A percentile compares a stretch with the other conserved stretches of the same genome.
Conservation (phyloP, 2,113 vertebrate species). For the Helogale parvula region DNA sequence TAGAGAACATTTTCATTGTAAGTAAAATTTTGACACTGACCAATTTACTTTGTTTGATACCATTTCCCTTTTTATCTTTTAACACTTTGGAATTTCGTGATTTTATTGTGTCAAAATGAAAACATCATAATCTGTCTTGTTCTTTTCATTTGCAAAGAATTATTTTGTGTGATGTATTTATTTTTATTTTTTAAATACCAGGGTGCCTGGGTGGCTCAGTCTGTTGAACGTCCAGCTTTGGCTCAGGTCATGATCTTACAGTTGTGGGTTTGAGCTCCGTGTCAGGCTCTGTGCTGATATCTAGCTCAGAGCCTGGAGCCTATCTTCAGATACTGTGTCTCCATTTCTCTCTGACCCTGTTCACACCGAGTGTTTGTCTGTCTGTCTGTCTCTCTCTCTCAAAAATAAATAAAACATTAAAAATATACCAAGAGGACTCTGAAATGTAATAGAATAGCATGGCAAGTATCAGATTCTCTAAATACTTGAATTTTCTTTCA, state of each 20-base stretch:
- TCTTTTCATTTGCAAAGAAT: neutral
- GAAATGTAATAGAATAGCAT: neutral
- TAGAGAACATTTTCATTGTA: conserved; percentile 13
- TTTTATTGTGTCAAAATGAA: conserved; percentile 25
- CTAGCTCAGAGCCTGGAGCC: too few species aligned
- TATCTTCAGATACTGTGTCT: too few species aligned
- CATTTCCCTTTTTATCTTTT: neutral
- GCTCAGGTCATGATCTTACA: too few species aligned
- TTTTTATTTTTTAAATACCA: neutral
- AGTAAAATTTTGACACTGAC: neutral
- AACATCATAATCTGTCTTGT: neutral
- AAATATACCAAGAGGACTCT: neutral
- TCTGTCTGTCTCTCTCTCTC: too few species aligned
- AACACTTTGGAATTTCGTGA: neutral
- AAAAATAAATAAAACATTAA: too few species aligned
- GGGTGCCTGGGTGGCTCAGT: too few species aligned
- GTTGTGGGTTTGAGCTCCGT: too few species aligned
- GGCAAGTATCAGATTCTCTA: neutral
- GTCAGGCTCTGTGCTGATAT: too few species aligned
- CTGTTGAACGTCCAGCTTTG: too few species aligned
- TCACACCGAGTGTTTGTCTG: too few species aligned
- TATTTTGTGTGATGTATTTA: neutral
- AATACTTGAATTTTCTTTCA: conserved; percentile 8
- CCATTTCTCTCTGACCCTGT: too few species aligned
- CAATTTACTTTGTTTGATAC: neutral